Evolutionary conservation across 2,888 invertebrate species (phyloP).

Genomic region (Dolomedes plantarius): DNA sequence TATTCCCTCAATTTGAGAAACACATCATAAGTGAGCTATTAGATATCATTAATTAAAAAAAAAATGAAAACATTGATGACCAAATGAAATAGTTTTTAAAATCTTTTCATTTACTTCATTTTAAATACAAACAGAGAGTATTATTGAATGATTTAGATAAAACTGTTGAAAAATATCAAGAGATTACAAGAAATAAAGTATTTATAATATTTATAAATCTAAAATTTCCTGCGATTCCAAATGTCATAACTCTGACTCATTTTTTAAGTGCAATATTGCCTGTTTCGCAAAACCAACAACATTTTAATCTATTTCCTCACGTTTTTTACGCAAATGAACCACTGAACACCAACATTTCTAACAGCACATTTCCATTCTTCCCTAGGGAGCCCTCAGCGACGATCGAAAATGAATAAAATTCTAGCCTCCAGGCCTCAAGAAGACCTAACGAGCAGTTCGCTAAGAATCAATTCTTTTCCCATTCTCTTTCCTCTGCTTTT

Average conservation of each 20-base stretch:
- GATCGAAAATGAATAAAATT: conserved; percentile 67
- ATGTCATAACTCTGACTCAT: neutral
- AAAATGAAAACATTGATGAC: no score
- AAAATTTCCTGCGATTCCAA: neutral
- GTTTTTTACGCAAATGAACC: conserved; percentile 66
- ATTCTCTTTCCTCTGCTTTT: conserved; percentile 15
- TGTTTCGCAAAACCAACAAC: neutral
- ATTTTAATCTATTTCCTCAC: conserved; percentile 24
- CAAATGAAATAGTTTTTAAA: no score
- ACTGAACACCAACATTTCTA: conserved; percentile 22
- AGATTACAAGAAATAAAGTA: no score
- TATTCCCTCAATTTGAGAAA: no score
- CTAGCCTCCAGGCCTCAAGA: conserved; percentile 34
- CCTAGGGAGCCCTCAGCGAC: conserved; percentile 33
- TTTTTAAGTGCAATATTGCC: no score
- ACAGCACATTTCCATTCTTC: conserved; percentile 52
- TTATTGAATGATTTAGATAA: no score
- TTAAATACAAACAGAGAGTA: no score
- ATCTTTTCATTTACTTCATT: no score
- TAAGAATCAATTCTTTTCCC: conserved; percentile 70
- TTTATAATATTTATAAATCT: no score
- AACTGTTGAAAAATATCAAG: no score
- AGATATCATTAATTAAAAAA: no score
- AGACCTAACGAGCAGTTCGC: conserved; percentile 52
- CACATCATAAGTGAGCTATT: no score